Evolutionary conservation across 1,140 invertebrate genomes (phyloP), one percentile per base, ranked within the genome.

Genomic region (Drosophila simulans): DNA sequence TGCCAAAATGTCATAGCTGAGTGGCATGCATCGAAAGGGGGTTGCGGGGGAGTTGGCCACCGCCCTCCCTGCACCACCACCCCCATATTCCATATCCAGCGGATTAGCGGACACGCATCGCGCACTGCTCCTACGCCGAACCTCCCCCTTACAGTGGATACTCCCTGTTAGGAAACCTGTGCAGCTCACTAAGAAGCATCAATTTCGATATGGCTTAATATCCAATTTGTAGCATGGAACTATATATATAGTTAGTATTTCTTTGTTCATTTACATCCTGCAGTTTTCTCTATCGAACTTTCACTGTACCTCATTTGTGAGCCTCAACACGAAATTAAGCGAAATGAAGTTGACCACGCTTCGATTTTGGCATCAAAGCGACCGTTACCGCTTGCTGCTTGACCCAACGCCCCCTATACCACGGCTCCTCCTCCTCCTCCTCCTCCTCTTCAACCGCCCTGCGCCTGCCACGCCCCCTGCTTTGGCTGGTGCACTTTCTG

Each of bases 291-390:
- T 7, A 20, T 7, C 1, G 11, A 12, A 5, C 5, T 7, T 37
- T 0, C 11, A 52, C 64, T 68, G 64, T 70, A 59, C 8, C 52
- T 43, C 51, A 15, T 78, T 60, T 60, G 73, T 51, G 60, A 43
- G 62, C 59, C 52, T 59, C 15, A 56, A 89, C 84, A 86, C 84
- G 84, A 88, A 89, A 89, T 89, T 89, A 89, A 89, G 77, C 84
- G 84, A 89, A 89, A 89, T 89, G 84, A 89, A 89, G 84, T 89
- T 89, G 84, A 89, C 84, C 84, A 89, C 84, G 84, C 82, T 89
- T 89, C 85, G 84, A 89, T 89, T 88, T 89, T 80, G 84, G 60
- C 85, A 89, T 89, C 84, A 89, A 89, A 89, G 84, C 80, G 60
- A 80, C 62, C 51, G 75, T 65, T 83, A 31, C 77, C 57, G 63